phyloP scores from a whole-genome alignment of 1,140 invertebrate species.

The Bombus sibiricus region DNA sequence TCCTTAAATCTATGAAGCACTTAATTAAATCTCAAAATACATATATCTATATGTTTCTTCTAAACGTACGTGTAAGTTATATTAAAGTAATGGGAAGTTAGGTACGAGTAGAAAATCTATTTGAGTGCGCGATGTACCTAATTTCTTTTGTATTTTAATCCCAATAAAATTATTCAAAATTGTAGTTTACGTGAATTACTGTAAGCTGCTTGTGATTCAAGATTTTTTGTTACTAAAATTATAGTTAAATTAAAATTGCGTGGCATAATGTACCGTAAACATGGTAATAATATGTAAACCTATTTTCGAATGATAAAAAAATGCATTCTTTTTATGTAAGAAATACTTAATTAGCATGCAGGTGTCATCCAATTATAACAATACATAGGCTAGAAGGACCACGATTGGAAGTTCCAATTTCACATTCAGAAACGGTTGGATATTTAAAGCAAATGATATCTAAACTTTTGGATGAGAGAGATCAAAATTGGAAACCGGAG shows the following conservation, averaged over 20 bases:
- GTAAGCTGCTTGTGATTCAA: not conserved
- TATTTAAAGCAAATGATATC: slow-evolving; percentile 36
- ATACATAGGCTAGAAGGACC: slow-evolving; percentile 41
- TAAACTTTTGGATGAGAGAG: not conserved
- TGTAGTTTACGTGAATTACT: not conserved
- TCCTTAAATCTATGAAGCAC: no score
- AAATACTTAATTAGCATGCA: slow-evolving; percentile 15
- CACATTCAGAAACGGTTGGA: slow-evolving; percentile 47
- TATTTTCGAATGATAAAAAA: not conserved
- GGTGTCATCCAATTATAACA: slow-evolving; percentile 31
- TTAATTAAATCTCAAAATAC: not conserved
- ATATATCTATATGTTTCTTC: not conserved
- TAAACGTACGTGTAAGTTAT: not conserved
- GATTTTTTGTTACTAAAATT: not conserved
- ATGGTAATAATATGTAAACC: slow-evolving; percentile 3
- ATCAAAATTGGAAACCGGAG: slow-evolving; percentile 40
- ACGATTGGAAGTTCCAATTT: slow-evolving; percentile 14
- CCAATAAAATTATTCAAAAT: slow-evolving; percentile 1
- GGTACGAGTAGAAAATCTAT: not conserved
- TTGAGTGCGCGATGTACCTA: not conserved
- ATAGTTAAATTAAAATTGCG: not conserved
- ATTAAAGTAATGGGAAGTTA: not conserved
- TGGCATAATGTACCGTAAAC: not conserved
- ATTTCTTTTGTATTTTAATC: not conserved
- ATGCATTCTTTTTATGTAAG: not conserved